A percentile compares a stretch with the other conserved stretches of the same genome.
phyloP scores from a whole-genome alignment of 2,888 invertebrate genomes.

The Venusia cambrica region DNA sequence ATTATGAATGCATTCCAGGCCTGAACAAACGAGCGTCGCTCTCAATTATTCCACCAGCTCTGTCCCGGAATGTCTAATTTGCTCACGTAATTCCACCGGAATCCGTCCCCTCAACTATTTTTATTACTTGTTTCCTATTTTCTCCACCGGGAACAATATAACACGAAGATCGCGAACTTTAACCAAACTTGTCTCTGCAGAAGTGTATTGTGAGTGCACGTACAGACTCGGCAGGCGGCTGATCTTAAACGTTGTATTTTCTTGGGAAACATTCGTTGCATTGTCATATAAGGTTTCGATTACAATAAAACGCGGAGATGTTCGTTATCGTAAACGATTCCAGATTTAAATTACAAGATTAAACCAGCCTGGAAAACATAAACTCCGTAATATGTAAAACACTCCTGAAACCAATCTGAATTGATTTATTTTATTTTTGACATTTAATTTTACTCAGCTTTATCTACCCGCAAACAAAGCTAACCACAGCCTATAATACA shows the following conservation, averaged over 20 bases:
- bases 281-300: slow-evolving; percentile 12
- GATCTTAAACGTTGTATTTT: slow-evolving; percentile 45
- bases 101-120: slow-evolving; percentile 76
- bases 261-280: slow-evolving; percentile 50
- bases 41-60: slow-evolving; percentile 70
- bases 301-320: slow-evolving; percentile 13
- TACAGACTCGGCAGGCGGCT: slow-evolving; percentile 40
- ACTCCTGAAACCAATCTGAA: slow-evolving; percentile 27
- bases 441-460: no score
- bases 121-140: slow-evolving; percentile 79
- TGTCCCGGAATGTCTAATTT: slow-evolving; percentile 79
- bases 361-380: slow-evolving; percentile 8
- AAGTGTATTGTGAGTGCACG: slow-evolving; percentile 75
- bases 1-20: slow-evolving; percentile 39
- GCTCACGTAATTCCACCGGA: slow-evolving; percentile 78
- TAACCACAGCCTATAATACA: no score
- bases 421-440: no score
- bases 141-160: slow-evolving; percentile 71
- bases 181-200: slow-evolving; percentile 62
- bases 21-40: slow-evolving; percentile 49
- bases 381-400: slow-evolving; percentile 17
- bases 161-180: slow-evolving; percentile 63
- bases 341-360: slow-evolving; percentile 11
- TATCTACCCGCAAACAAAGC: no score
- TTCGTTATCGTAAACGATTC: slow-evolving; percentile 4